phyloP scores from a whole-genome alignment of 1,140 invertebrate species.

The Zelostemma sp. region DNA sequence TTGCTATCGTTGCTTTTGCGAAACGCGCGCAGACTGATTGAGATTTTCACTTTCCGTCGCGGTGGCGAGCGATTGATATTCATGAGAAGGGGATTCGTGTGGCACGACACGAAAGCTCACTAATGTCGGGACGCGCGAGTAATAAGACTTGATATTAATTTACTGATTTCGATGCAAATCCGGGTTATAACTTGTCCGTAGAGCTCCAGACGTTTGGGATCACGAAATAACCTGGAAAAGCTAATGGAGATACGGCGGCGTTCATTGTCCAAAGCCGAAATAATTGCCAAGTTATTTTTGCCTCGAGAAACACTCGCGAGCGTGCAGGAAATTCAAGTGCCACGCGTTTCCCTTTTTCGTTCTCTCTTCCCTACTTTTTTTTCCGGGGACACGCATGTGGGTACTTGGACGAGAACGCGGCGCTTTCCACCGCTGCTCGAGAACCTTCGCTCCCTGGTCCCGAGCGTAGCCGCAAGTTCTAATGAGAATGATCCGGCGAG shows the following conservation, averaged over 20 bases:
- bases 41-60: conserved; percentile 41
- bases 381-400: background rate
- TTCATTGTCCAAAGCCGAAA: no score
- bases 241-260: no score
- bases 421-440: conserved; percentile 24
- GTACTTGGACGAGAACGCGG: background rate
- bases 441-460: conserved; percentile 8
- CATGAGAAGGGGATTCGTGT: conserved; percentile 27
- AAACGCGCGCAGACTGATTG: conserved; percentile 29
- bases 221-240: background rate
- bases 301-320: no score
- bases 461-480: conserved; percentile 31
- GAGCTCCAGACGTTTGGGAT: conserved; percentile 3
- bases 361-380: conserved; percentile 8
- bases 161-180: conserved; percentile 25
- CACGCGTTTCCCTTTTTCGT: conserved; percentile 6
- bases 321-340: background rate
- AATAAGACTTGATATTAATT: conserved; percentile 6
- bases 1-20: background rate
- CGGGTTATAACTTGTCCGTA: conserved; percentile 22
- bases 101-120: background rate
- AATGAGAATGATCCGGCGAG: conserved; percentile 49
- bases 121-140: no score
- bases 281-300: no score
- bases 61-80: conserved; percentile 31